Base-by-base conservation (phyloP, 2,888 invertebrate genomes). In the Zhuqinia jingwanae region DNA sequence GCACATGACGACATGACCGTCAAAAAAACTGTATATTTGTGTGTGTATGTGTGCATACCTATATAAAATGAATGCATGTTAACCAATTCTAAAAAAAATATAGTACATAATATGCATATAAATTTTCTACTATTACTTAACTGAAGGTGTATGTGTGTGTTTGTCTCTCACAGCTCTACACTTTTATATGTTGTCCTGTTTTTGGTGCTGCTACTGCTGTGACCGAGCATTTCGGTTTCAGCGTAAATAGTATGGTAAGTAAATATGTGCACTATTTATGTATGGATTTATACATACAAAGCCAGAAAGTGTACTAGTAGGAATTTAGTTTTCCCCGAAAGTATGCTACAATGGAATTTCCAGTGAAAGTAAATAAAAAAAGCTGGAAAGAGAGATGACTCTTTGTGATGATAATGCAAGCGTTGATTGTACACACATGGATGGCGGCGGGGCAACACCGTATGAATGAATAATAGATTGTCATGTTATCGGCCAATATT, bases 291-390 rank as follows among this genome's bases (percentile, higher is more conserved):
- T n/a, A n/a, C n/a, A n/a, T n/a, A n/a, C n/a, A n/a, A n/a, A n/a
- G 36, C 36, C 36, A 8, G 8, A 36, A 36, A 36, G 3, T 36
- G 36, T 6, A 36, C 8, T 36, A 36, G 8, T 36, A 3, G 8
- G 36, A 8, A 8, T 6, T 36, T 36, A 36, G 8, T 36, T 36
- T 36, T 36, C 8, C 8, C 36, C 36, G 36, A 36, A 50, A 11
- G 50, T 13, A 50, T 50, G 2, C 50, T n/a, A 60, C 27, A 30
- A 60, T 65, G 65, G 36, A 65, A 42, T 11, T 65, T 36, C 36
- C n/a, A 65, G 65, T 65, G 65, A 65, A 65, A 65, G 65, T 65
- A 65, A 65, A 65, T 65, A 65, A 65, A 65, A 63, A 65, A 36
- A 10, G 36, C 6, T n/a, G 65, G 36, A 36, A 36, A 36, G 17